Percentiles rank a stretch among this genome's conserved stretches.
These are phyloP conservation scores for Intellagama lesueurii DNA, from an alignment of 2,797 vertebrate genomes.

Conservation along the genomic window DNA sequence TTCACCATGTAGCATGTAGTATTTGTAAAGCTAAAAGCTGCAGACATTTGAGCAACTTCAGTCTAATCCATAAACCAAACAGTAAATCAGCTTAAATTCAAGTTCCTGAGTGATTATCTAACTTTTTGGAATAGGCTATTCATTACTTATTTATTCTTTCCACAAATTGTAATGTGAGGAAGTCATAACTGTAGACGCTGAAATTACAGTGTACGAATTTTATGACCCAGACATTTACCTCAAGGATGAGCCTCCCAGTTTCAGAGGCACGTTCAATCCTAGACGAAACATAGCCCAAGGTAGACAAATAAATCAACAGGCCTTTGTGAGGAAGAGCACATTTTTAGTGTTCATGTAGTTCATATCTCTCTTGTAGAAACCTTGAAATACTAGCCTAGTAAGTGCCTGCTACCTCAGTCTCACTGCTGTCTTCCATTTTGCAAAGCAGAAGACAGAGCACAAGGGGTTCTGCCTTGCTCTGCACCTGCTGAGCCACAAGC, in stretches of 20 bases:
- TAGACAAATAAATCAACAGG: neutral
- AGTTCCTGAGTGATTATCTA: neutral
- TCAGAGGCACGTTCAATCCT: neutral
- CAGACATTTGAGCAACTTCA: neutral
- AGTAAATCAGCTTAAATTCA: neutral
- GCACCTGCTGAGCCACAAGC: neutral
- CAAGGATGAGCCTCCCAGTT: neutral
- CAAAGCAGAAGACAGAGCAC: neutral
- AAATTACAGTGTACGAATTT: neutral
- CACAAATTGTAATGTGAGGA: neutral
- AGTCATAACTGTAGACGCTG: neutral
- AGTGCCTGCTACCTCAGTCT: neutral
- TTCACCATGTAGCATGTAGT: neutral
- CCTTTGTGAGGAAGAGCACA: neutral
- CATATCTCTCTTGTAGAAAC: neutral
- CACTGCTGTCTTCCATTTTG: neutral
- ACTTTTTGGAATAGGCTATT: neutral
- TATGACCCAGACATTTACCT: neutral
- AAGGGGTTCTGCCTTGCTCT: neutral
- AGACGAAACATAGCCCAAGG: neutral
- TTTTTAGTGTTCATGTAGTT: neutral
- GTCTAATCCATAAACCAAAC: neutral
- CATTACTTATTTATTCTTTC: neutral
- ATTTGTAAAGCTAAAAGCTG: neutral
- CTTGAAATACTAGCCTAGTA: neutral